Evolutionary conservation across 2,113 vertebrate genomes (phyloP), one percentile per base, ranked within the genome.

Genomic region (Nothoprocta perdicaria): DNA sequence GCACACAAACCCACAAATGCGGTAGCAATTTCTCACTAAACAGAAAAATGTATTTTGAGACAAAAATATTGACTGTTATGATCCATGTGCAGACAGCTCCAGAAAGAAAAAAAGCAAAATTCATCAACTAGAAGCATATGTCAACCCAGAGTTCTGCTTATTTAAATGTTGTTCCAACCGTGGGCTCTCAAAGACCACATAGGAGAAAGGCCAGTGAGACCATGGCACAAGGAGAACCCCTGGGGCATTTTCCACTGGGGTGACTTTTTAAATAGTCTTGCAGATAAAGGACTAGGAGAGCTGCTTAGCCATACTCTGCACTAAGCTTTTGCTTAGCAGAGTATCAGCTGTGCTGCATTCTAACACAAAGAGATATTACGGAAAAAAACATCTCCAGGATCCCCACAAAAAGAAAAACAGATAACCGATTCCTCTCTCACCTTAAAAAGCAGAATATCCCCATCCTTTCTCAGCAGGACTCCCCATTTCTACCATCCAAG

Each of bases 181-280:
- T 33, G 57, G 6, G 29, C 4, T 5, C 12, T 5, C 16, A 24
- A 24, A 75, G 57, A 12, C 18, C 0, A 0, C 2, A 29, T 1
- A 62, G 19, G 14, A 6, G 73, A 62, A 84, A 45, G 8, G 2
- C 7, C n/a, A 40, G 18, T 4, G 14, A 84, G 53, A 61, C 5
- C 52, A n/a, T 10, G 29, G 15, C 3, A 38, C 15, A 35, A 14
- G 31, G 19, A 41, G 14, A 73, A 40, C 35, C 29, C 4, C 14
- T 21, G 16, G 27, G 16, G 33, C 53, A 16, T 14, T 29, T 52
- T 52, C 48, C 33, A 52, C 33, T 3, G 24, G 48, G 27, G 35
- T 21, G 24, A 71, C 66, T 21, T 73, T 76, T 27, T 12, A 41
- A 48, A 46, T 43, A 60, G 40, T 14, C 14, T 55, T 29, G 9